Conservation (phyloP, 2,797 vertebrate genomes). For the Sternotherus odoratus region DNA sequence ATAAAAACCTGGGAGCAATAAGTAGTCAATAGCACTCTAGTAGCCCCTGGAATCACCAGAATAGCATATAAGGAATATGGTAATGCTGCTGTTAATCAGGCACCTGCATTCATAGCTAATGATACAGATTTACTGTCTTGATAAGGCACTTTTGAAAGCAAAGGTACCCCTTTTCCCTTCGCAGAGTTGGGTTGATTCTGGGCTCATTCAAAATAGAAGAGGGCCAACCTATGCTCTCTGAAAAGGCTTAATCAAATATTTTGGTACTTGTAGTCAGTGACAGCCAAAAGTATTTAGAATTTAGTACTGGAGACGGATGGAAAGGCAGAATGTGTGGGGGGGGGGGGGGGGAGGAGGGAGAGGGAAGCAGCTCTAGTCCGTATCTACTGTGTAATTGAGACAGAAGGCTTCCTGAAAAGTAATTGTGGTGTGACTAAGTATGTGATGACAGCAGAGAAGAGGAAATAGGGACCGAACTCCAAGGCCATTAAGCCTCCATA, state of each 20-base stretch:
- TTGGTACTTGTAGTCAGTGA: not conserved
- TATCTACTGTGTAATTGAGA: not conserved
- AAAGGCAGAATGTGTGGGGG: not conserved
- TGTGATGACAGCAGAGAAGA: not conserved
- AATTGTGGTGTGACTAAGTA: accelerated
- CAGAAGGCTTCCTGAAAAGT: conserved; percentile 2
- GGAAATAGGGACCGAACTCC: not conserved
- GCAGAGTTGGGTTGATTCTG: not conserved
- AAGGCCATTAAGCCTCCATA: not conserved
- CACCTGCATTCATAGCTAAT: not conserved
- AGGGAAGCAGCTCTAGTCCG: not conserved
- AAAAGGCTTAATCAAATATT: conserved; percentile 41
- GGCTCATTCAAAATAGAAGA: not conserved
- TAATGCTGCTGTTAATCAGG: not conserved
- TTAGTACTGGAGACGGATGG: not conserved
- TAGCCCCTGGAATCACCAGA: accelerated
- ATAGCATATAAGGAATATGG: not conserved
- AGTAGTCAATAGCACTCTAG: not conserved
- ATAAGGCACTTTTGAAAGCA: not conserved
- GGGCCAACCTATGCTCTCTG: not conserved
- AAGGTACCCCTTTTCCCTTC: not conserved
- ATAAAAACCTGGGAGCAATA: not conserved
- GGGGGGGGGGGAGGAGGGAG: not conserved
- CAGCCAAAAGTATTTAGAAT: conserved; percentile 19
- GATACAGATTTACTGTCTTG: not conserved